phyloP scores from a whole-genome alignment of 2,797 vertebrate species.

The Enteromius trimaculatus region DNA sequence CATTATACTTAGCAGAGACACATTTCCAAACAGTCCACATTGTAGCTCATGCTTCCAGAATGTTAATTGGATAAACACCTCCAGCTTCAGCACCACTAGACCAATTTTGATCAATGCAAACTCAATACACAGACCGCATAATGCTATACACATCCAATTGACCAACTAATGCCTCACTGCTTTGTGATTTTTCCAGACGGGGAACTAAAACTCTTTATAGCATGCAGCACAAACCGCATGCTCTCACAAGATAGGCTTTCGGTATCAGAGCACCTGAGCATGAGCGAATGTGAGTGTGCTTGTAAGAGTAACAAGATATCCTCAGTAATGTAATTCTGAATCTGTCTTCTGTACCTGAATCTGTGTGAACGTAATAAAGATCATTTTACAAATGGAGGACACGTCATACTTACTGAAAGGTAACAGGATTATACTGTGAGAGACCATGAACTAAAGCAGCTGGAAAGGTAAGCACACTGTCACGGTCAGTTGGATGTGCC shows the following conservation, averaged over 20 bases:
- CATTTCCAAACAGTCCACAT: background rate
- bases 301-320: slow-evolving; percentile 39
- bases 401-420: slow-evolving; percentile 23
- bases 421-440: slow-evolving; percentile 19
- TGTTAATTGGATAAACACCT: slow-evolving; percentile 17
- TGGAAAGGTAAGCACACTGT: background rate
- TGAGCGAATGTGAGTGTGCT: background rate
- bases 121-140: background rate
- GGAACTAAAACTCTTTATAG: background rate
- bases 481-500: too few relatives aligned
- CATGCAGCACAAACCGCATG: background rate
- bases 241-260: background rate
- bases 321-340: slow-evolving; percentile 48
- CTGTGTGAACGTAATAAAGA: slow-evolving; percentile 37
- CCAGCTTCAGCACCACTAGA: background rate
- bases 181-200: background rate
- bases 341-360: slow-evolving; percentile 31
- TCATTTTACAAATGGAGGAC: slow-evolving; percentile 36
- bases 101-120: slow-evolving; percentile 43
- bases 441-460: background rate
- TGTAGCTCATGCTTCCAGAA: slow-evolving; percentile 1
- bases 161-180: background rate
- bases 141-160: background rate
- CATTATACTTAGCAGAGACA: too few relatives aligned
- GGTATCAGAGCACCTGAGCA: background rate